Evolutionary conservation across 1,140 invertebrate species (phyloP), one percentile per base, ranked within the genome.

Genomic region (Aricia agestis): DNA sequence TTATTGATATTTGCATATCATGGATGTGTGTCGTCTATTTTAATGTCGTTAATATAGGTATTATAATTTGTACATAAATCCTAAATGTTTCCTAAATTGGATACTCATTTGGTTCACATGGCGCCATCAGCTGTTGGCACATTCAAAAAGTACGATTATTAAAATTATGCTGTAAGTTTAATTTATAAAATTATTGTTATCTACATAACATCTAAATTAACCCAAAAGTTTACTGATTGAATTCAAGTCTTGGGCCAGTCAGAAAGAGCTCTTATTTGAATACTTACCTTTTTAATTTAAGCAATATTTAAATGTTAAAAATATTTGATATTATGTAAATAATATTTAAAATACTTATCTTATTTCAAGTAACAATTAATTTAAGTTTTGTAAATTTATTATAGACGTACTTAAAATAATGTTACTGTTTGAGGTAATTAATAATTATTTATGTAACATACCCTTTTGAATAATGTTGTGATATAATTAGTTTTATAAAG

Each of bases 401-500:
- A 36, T 36, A 36, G 6, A 25, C 25, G 25, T 25, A 25, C 25
- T 9, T 36, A 52, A 9, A 13, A 15, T 52, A 15, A 13, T 52
- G 9, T 52, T 4, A 52, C 45, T 52, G 45, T 52, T 52, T 15
- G 13, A 15, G 1, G 11, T 52, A 52, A 52, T 13, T 52, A 52
- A 52, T 52, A 52, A 63, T 69, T 69, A n/a, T n/a, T n/a, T n/a
- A n/a, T n/a, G n/a, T n/a, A n/a, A n/a, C 59, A 69, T 58, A 18
- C 31, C 15, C 57, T 69, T n/a, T 25, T 70, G 31, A 80, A 78
- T 81, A 82, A 78, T 80, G 81, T 77, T 86, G 82, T 86, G 84
- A 86, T 86, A 86, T 84, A 72, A 79, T 80, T 84, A 82, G 80
- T 77, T 79, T 83, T 76, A 78, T 74, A 74, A 73, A 65, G 69